These are phyloP conservation scores for Tonatia bakeri DNA, from an alignment of 2,113 vertebrate species.

Conservation along the genomic window DNA sequence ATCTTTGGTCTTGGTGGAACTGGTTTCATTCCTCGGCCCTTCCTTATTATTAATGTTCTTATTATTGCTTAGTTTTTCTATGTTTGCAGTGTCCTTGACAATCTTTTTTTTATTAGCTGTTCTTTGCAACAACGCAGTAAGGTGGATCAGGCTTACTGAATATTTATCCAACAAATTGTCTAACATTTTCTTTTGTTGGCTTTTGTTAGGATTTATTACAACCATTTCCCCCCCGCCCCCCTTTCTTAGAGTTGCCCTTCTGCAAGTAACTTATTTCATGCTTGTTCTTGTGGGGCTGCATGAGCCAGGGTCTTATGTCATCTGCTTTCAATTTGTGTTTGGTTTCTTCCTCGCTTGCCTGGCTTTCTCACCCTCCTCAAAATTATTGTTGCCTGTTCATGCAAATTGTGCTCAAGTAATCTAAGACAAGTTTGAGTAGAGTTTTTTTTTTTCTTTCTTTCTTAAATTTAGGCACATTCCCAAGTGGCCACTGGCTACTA, in stretches of 20 bases:
- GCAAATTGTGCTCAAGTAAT: slow-evolving; percentile 15
- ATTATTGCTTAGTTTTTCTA: slow-evolving; percentile 55
- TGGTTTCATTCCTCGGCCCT: slow-evolving; percentile 61
- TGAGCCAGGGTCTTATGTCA: slow-evolving; percentile 43
- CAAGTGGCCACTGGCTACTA: not conserved
- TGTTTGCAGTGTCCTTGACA: slow-evolving; percentile 58
- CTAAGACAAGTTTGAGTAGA: slow-evolving; percentile 35
- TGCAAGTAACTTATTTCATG: slow-evolving; percentile 30
- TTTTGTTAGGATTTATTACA: slow-evolving; percentile 60
- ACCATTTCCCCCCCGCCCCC: not conserved
- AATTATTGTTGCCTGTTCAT: slow-evolving; percentile 23
- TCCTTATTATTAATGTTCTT: slow-evolving; percentile 72
- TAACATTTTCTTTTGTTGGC: slow-evolving; percentile 58
- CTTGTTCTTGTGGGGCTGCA: not conserved
- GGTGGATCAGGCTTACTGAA: slow-evolving; percentile 33
- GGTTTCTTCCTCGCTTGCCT: not conserved
- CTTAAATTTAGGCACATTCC: not conserved
- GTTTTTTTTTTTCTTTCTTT: not conserved
- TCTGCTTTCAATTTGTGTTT: slow-evolving; percentile 58
- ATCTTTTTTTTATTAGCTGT: slow-evolving; percentile 57
- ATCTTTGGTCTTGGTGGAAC: slow-evolving; percentile 64
- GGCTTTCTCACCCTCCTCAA: slow-evolving; percentile 35
- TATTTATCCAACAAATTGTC: slow-evolving; percentile 54
- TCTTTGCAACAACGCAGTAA: slow-evolving; percentile 52
- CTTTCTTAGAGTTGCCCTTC: slow-evolving; percentile 36